Percentiles rank a stretch among this genome's conserved stretches.
Conservation (phyloP, 2,113 vertebrate genomes). For the Prolemur simus region DNA sequence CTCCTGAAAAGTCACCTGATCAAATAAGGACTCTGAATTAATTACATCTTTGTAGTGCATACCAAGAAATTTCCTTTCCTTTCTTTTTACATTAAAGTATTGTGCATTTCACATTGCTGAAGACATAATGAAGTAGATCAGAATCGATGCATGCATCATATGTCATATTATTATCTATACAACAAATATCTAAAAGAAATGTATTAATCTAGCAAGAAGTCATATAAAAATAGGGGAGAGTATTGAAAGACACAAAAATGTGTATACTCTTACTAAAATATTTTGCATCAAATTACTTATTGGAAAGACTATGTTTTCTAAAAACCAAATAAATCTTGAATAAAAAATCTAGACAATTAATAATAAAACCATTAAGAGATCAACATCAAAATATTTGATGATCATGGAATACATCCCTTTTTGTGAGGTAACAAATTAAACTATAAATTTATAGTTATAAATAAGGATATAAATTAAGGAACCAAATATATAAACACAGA, state of each 20-base stretch:
- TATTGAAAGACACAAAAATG: not conserved
- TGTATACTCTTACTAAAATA: not conserved
- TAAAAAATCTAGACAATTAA: not conserved
- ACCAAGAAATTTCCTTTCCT: not conserved
- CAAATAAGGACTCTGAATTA: not conserved
- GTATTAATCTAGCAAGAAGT: not conserved
- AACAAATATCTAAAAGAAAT: not conserved
- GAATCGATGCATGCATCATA: not conserved
- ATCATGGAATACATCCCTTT: not conserved
- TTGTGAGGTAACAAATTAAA: not conserved
- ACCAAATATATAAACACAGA: not conserved
- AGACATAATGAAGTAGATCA: not conserved
- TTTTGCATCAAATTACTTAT: not conserved
- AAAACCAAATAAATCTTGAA: not conserved
- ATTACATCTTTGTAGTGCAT: not conserved
- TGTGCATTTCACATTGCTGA: not conserved
- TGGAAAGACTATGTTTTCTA: not conserved
- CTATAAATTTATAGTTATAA: too few species aligned
- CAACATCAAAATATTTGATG: not conserved
- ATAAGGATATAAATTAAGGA: not conserved
- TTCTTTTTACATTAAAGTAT: not conserved
- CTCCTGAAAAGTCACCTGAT: not conserved
- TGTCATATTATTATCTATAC: not conserved
- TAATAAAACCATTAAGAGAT: not conserved
- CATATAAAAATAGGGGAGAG: not conserved